Percentiles rank a stretch among this genome's conserved stretches.
phyloP scores from a whole-genome alignment of 2,113 vertebrate genomes.

The Megaptera novaeangliae region DNA sequence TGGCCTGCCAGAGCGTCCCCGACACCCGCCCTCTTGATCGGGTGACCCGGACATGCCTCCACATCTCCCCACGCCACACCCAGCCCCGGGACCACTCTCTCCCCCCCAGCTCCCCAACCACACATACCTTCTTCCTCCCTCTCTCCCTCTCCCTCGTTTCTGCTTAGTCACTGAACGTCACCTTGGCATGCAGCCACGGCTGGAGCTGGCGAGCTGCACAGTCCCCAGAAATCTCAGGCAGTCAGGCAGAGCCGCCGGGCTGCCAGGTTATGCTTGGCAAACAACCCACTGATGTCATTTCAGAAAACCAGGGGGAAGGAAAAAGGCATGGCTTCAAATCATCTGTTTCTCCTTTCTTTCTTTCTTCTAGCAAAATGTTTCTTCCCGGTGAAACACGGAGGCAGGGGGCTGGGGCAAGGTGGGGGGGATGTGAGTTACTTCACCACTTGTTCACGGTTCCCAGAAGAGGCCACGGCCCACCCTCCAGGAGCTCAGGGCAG shows the following conservation, averaged over 20 bases:
- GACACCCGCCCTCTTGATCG: neutral
- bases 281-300: constrained; percentile 61
- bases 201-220: constrained; percentile 39
- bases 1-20: neutral
- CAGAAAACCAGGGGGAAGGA: neutral
- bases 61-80: constrained; percentile 23
- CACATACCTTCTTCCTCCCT: constrained; percentile 71
- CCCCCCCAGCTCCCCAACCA: constrained; percentile 66
- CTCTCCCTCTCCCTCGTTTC: constrained; percentile 51
- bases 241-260: constrained; percentile 51
- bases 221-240: constrained; percentile 53
- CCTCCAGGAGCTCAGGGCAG: neutral
- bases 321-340: constrained; percentile 35
- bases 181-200: constrained; percentile 52
- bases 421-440: constrained; percentile 13
- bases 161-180: constrained; percentile 62
- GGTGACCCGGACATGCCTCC: neutral
- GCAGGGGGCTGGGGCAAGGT: neutral
- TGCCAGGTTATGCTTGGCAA: constrained; percentile 63
- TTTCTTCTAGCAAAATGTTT: neutral
- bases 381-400: neutral
- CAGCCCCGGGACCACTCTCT: constrained; percentile 59
- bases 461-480: neutral
- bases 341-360: neutral
- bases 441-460: constrained; percentile 27